These are phyloP conservation scores for Brachypalpus laphriformis DNA, from an alignment of 2,888 invertebrate genomes.

Conservation along the genomic window DNA sequence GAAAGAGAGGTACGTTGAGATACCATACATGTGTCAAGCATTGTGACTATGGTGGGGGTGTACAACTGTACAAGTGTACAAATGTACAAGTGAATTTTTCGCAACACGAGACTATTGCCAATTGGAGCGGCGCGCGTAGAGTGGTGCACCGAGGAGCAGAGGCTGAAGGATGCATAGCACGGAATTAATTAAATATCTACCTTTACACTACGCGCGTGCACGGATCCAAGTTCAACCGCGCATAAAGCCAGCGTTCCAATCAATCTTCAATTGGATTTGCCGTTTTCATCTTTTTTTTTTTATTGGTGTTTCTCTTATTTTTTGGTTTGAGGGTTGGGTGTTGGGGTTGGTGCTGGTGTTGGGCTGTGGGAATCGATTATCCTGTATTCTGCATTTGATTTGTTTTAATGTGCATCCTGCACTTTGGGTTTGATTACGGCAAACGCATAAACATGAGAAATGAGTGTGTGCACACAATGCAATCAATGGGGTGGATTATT, in stretches of 20 bases:
- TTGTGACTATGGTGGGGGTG: constrained; percentile 3
- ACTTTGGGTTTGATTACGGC: constrained; percentile 41
- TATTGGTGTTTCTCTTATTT: constrained; percentile 1
- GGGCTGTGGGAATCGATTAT: constrained; percentile 40
- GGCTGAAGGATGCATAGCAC: constrained; percentile 62
- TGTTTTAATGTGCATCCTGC: constrained; percentile 55
- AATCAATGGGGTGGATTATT: constrained; percentile 51
- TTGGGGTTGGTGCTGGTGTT: neutral
- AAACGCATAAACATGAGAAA: constrained; percentile 40
- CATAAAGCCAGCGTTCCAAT: constrained; percentile 71
- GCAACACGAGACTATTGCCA: constrained; percentile 61
- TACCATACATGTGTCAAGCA: constrained; percentile 46
- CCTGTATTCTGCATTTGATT: constrained; percentile 45
- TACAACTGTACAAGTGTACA: constrained; percentile 1
- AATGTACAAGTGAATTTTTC: constrained; percentile 49
- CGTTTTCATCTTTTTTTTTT: neutral
- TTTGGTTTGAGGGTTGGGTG: neutral
- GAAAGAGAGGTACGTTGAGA: neutral
- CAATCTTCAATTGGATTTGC: constrained; percentile 72
- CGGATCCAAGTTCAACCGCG: constrained; percentile 69
- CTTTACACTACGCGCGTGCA: constrained; percentile 68
- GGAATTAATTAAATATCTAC: constrained; percentile 74
- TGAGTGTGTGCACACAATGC: constrained; percentile 40
- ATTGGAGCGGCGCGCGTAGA: constrained; percentile 51
- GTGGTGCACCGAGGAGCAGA: constrained; percentile 19